phyloP scores from a whole-genome alignment of 2,888 invertebrate species.

The Synergus laeviventris region DNA sequence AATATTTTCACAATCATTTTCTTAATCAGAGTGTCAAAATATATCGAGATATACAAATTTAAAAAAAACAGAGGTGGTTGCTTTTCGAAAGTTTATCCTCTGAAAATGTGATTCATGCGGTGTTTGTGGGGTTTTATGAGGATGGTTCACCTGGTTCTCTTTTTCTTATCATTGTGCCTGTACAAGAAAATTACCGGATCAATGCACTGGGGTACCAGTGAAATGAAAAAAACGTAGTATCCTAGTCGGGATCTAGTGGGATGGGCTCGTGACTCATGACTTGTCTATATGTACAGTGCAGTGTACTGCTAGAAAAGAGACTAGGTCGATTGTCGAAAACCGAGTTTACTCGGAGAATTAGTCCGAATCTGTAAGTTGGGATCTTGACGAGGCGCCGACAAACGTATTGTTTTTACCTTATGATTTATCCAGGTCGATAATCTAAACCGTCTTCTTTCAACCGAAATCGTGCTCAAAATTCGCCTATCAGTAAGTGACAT shows the following conservation, averaged over 20 bases:
- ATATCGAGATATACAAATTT: too few relatives aligned
- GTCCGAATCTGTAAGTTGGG: neutral
- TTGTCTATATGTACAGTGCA: neutral
- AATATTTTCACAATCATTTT: too few relatives aligned
- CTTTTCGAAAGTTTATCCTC: too few relatives aligned
- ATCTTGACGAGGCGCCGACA: neutral
- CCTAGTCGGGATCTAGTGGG: neutral
- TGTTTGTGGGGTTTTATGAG: too few relatives aligned
- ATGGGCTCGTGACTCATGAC: conserved; percentile 7
- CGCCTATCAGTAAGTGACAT: neutral
- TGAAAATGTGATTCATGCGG: too few relatives aligned
- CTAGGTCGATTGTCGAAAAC: conserved; percentile 9
- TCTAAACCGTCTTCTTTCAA: neutral
- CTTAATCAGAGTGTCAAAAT: too few relatives aligned
- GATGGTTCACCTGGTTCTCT: neutral
- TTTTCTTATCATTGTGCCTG: neutral
- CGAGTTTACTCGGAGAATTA: neutral
- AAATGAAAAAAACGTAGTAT: neutral
- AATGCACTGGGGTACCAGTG: neutral
- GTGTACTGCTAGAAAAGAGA: neutral
- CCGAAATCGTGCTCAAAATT: neutral
- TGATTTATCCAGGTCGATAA: neutral
- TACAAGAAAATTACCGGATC: neutral
- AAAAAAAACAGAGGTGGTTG: too few relatives aligned
- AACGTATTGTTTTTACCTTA: neutral